A percentile compares a stretch with the other conserved stretches of the same genome.
phyloP scores from a whole-genome alignment of 2,888 invertebrate genomes.

The Torymus texanus region DNA sequence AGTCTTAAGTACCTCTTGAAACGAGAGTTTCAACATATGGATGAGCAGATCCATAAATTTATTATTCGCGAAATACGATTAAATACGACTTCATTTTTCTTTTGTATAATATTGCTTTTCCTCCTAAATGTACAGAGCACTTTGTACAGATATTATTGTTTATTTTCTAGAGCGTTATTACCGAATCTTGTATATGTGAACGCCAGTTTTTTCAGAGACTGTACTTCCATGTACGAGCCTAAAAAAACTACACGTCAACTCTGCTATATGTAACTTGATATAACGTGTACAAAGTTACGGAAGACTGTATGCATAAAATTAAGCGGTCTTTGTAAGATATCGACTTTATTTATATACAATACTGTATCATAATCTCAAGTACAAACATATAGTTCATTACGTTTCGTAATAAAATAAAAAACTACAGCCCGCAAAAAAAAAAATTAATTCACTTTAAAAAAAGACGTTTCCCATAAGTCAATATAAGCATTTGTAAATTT shows the following conservation, averaged over 20 bases:
- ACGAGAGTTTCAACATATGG: conserved; percentile 55
- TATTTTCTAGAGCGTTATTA: conserved; percentile 62
- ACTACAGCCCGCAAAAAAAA: conserved; percentile 58
- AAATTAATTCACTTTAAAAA: conserved; percentile 43
- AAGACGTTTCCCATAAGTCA: conserved; percentile 38
- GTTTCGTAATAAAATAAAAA: conserved; percentile 71
- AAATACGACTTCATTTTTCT: conserved; percentile 57
- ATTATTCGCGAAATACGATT: conserved; percentile 56
- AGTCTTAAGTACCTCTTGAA: conserved; percentile 53
- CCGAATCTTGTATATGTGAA: conserved; percentile 64
- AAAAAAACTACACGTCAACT: conserved; percentile 64
- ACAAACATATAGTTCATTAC: conserved; percentile 72
- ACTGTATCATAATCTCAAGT: conserved; percentile 72
- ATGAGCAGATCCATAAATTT: conserved; percentile 54
- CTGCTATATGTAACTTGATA: conserved; percentile 70
- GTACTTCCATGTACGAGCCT: conserved; percentile 67
- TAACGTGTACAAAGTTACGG: conserved; percentile 71
- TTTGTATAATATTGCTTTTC: conserved; percentile 61
- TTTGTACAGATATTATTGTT: conserved; percentile 66
- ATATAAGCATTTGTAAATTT: conserved; percentile 53
- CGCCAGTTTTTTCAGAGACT: conserved; percentile 63
- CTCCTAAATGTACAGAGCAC: conserved; percentile 62
- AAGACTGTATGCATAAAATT: conserved; percentile 67
- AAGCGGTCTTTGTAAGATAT: conserved; percentile 71
- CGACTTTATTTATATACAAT: conserved; percentile 72